phyloP scores from a whole-genome alignment of 2,113 vertebrate genomes.

The Mellivora capensis region DNA sequence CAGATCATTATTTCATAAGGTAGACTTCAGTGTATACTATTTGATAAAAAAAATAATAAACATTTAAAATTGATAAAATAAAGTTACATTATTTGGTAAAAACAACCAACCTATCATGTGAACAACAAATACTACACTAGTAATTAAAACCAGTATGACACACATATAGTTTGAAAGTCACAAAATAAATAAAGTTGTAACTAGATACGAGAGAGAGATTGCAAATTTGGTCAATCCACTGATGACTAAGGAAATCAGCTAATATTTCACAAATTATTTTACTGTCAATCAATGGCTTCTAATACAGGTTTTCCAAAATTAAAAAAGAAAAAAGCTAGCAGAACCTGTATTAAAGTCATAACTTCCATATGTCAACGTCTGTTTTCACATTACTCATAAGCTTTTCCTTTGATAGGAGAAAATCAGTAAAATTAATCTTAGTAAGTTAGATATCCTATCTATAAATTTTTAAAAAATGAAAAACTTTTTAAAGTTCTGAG shows the following conservation, averaged over 20 bases:
- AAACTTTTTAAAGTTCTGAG: not conserved
- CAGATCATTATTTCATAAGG: not conserved
- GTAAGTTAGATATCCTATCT: not conserved
- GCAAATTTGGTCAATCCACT: not conserved
- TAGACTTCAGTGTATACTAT: not conserved
- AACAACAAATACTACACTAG: not conserved
- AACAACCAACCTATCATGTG: not conserved
- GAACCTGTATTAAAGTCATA: not conserved
- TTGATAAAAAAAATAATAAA: slow-evolving; percentile 17
- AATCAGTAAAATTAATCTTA: not conserved
- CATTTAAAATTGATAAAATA: slow-evolving; percentile 31
- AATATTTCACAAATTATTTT: not conserved
- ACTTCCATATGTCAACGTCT: not conserved
- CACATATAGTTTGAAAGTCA: not conserved
- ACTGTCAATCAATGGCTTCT: not conserved
- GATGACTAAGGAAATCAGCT: not conserved
- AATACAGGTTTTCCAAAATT: slow-evolving; percentile 5
- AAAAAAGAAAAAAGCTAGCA: not conserved
- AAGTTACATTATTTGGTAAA: not conserved
- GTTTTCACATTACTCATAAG: not conserved
- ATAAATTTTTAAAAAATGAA: not conserved
- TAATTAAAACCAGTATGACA: not conserved
- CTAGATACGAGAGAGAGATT: not conserved
- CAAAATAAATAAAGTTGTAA: not conserved
- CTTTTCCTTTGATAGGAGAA: not conserved